Evolutionary conservation across 1,140 invertebrate species (phyloP).

Genomic region (Pachyrhynchus sulphureomaculatus): DNA sequence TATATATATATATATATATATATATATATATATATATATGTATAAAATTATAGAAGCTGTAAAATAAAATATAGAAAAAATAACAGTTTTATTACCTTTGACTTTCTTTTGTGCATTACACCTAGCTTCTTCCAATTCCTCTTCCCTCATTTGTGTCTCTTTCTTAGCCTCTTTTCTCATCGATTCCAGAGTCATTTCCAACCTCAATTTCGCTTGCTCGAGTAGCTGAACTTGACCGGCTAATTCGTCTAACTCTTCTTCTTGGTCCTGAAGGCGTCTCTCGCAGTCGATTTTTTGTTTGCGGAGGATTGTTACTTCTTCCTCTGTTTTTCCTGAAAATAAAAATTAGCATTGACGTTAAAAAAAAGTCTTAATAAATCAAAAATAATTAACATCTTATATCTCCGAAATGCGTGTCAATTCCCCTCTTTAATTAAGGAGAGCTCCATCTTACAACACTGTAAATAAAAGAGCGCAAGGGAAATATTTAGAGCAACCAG

Average conservation of each 20-base stretch:
- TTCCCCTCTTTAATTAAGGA: too few species aligned
- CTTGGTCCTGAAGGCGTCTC: slow-evolving; percentile 83
- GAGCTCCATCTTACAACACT: too few species aligned
- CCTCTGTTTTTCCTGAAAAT: slow-evolving; percentile 67
- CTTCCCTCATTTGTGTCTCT: slow-evolving; percentile 85
- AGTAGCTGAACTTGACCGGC: slow-evolving; percentile 85
- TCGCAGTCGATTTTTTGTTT: slow-evolving; percentile 87
- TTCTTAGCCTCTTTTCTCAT: slow-evolving; percentile 84
- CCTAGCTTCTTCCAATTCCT: slow-evolving; percentile 89
- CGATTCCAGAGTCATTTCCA: slow-evolving; percentile 92
- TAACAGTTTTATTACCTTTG: slow-evolving; percentile 66
- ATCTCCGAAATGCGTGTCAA: not conserved
- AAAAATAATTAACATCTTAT: not conserved
- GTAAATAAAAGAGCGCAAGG: too few species aligned
- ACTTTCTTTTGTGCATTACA: slow-evolving; percentile 89
- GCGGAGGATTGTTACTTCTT: slow-evolving; percentile 79
- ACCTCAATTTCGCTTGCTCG: slow-evolving; percentile 79
- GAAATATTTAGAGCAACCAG: too few species aligned
- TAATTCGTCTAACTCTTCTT: slow-evolving; percentile 92
- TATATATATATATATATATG: too few species aligned
- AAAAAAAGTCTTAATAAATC: not conserved
- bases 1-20: too few species aligned
- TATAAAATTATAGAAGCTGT: too few species aligned
- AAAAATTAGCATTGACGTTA: not conserved
- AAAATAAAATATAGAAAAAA: too few species aligned